Conservation (phyloP, 2,113 vertebrate genomes). For the Cheilinus undulatus region DNA sequence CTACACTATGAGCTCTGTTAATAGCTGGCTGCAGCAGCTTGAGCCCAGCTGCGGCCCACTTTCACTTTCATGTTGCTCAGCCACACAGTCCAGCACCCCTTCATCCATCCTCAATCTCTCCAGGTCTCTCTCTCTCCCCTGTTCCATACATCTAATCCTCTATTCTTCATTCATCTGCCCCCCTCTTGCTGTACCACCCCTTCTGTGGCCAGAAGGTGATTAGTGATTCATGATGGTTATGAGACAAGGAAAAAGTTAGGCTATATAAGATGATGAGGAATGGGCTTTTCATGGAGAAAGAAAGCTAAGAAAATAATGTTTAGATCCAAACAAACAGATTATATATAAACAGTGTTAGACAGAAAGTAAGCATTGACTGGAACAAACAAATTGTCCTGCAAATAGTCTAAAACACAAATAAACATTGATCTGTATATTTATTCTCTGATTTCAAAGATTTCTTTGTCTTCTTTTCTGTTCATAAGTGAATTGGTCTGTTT, state of each 20-base stretch:
- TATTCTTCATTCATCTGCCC: constrained; percentile 27
- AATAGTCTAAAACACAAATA: no score
- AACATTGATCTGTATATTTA: no score
- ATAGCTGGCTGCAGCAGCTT: constrained; percentile 65
- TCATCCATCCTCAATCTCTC: constrained; percentile 16
- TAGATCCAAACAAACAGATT: no score
- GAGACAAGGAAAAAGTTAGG: no score
- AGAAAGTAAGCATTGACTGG: no score
- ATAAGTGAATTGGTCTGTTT: no score
- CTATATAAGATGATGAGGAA: no score
- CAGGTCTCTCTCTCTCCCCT: not conserved
- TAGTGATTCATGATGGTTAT: constrained; percentile 35
- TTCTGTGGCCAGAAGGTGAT: constrained; percentile 36
- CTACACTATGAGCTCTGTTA: constrained; percentile 27
- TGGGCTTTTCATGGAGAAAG: no score
- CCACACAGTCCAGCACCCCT: constrained; percentile 26
- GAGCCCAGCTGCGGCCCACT: constrained; percentile 60
- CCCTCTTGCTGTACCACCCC: constrained; percentile 14
- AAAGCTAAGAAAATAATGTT: not conserved
- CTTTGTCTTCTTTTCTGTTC: no score
- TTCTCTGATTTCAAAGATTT: no score
- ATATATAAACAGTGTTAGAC: no score
- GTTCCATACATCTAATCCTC: constrained; percentile 30
- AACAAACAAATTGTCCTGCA: no score
- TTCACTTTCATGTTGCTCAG: constrained; percentile 64